Base-by-base conservation (phyloP, 2,113 vertebrate species). In the Perca fluviatilis region DNA sequence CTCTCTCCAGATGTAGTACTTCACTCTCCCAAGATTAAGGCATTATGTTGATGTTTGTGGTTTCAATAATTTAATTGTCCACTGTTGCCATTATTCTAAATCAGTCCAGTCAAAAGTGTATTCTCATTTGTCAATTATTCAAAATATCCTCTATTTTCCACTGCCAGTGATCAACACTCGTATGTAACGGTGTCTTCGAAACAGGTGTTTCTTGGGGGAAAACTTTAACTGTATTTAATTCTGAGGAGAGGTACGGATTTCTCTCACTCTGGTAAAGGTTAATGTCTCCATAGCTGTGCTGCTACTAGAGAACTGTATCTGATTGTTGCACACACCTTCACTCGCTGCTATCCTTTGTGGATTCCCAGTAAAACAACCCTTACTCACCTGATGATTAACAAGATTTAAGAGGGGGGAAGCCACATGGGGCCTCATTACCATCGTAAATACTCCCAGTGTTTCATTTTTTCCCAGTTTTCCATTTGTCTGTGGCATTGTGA, bases 351-450 rank as follows among this genome's bases (percentile, higher is more conserved):
- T 91, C 90, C 90, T 92, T 69, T 80, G 93, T 93, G 87, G 76
- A 93, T 94, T 94, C 80, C 57, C n/a, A 65, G 46, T 83, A 86
- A 81, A 87, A 84, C 89, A 87, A 73, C 54, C 79, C 67, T 79
- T 53, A 49, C 69, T 92, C 91, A 93, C 92, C 87, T 93, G 92
- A 90, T 94, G 92, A 92, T 94, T 93, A 90, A 56, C 83, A 83
- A 71, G 82, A 87, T 89, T 93, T 91, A 90, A 93, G 84, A 90
- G 85, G 79, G 69, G 82, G 86, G 60, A 88, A 88, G 80, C 79
- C 95, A 88, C 94, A 87, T 75, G 93, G 92, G 95, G 91, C 83
- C 90, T 95, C 92, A 94, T 95, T 96, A 93, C 72, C 84, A 90
- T 89, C 76, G 84, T 90, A 94, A 95, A 93, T 93, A 91, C 86